Percentiles rank a stretch among this genome's conserved stretches.
phyloP scores from a whole-genome alignment of 2,888 invertebrate species.

The Elysia crispata region DNA sequence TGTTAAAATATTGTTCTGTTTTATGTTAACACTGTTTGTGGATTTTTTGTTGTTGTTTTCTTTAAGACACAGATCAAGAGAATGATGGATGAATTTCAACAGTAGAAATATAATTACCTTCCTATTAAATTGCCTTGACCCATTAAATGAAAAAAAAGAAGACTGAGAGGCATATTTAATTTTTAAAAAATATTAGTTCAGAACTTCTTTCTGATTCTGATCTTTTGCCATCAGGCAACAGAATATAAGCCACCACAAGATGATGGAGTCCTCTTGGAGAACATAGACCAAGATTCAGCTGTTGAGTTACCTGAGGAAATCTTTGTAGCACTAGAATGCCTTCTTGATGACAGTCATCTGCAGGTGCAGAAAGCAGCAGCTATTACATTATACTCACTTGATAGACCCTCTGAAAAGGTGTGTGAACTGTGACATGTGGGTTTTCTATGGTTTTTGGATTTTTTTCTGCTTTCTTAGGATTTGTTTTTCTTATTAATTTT shows the following conservation, averaged over 20 bases:
- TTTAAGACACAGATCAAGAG: no score
- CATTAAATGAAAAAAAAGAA: no score
- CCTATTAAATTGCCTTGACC: no score
- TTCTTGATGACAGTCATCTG: conserved; percentile 70
- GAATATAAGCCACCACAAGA: conserved; percentile 69
- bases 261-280: conserved; percentile 60
- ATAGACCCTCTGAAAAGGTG: conserved; percentile 71
- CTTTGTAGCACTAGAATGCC: conserved; percentile 73
- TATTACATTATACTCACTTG: conserved; percentile 72
- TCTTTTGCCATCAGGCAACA: conserved; percentile 57
- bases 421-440: background rate
- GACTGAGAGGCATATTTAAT: no score
- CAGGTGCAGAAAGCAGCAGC: conserved; percentile 73
- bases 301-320: conserved; percentile 70
- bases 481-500: no score
- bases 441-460: background rate
- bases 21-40: no score
- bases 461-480: background rate
- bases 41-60: no score
- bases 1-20: no score
- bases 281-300: conserved; percentile 38
- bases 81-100: no score
- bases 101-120: no score
- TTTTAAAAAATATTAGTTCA: no score
- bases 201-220: background rate